Conservation (phyloP, 1,140 invertebrate genomes). For the Bombyx mori region ASM3026992v2 NC_085118.1:7230501-7231000, state of each 20-base stretch:
- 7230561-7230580: too few species aligned
- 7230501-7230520: too few species aligned
- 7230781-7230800: background rate
- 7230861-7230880: conserved; percentile 2
- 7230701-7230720: conserved; percentile 8
- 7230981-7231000: conserved; percentile 3
- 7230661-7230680: background rate
- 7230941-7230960: background rate
- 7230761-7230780: conserved; percentile 3
- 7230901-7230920: conserved; percentile 7
- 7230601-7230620: too few species aligned
- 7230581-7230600: too few species aligned
- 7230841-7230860: conserved; percentile 4
- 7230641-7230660: too few species aligned
- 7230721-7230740: conserved; percentile 5
- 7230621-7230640: too few species aligned
- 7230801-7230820: background rate
- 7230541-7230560: too few species aligned
- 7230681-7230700: conserved; percentile 2
- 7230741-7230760: background rate
- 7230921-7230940: conserved; percentile 5
- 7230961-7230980: background rate
- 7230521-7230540: too few species aligned
- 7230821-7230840: conserved; percentile 2
- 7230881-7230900: background rate